phyloP scores from a whole-genome alignment of 2,113 vertebrate genomes.

The Atractosteus spatula region DNA sequence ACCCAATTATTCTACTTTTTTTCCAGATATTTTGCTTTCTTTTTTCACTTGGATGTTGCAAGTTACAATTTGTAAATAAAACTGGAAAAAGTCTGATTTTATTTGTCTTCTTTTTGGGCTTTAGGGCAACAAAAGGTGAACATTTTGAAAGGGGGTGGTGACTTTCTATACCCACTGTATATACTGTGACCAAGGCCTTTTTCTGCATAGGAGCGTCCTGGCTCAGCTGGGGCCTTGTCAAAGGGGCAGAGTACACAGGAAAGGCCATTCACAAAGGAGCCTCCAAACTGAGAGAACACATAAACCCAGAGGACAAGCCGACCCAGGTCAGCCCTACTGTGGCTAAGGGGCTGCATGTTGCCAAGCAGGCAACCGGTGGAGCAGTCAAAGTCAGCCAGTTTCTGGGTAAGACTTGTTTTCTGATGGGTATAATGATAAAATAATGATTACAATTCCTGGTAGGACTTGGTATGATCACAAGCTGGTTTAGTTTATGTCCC shows the following conservation, averaged over 20 bases:
- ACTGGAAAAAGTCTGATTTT: too few relatives aligned
- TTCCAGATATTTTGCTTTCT: too few relatives aligned
- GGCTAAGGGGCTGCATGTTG: conserved; percentile 83
- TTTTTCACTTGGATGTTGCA: too few relatives aligned
- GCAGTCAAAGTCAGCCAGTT: conserved; percentile 97
- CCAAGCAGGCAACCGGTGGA: conserved; percentile 92
- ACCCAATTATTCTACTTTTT: too few relatives aligned
- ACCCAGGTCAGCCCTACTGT: conserved; percentile 84
- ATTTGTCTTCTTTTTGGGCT: too few relatives aligned
- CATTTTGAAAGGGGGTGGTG: too few relatives aligned
- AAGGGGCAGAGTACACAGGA: conserved; percentile 92
- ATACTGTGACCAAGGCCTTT: neutral
- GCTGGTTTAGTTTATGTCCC: too few relatives aligned
- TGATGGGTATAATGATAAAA: neutral
- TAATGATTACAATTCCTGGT: neutral
- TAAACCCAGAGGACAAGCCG: conserved; percentile 91
- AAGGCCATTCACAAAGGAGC: conserved; percentile 94
- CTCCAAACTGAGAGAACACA: conserved; percentile 87
- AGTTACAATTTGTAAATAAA: too few relatives aligned
- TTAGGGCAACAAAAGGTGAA: too few relatives aligned
- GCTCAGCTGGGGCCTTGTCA: conserved; percentile 93
- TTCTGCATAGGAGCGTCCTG: conserved; percentile 84
- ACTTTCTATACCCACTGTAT: too few relatives aligned
- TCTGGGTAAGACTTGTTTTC: conserved; percentile 69
- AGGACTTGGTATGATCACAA: neutral